Percentiles rank a stretch among this genome's conserved stretches.
These are phyloP conservation scores for Metopia argyrocephala DNA, from an alignment of 2,888 invertebrate species.

Conservation along the genomic window DNA sequence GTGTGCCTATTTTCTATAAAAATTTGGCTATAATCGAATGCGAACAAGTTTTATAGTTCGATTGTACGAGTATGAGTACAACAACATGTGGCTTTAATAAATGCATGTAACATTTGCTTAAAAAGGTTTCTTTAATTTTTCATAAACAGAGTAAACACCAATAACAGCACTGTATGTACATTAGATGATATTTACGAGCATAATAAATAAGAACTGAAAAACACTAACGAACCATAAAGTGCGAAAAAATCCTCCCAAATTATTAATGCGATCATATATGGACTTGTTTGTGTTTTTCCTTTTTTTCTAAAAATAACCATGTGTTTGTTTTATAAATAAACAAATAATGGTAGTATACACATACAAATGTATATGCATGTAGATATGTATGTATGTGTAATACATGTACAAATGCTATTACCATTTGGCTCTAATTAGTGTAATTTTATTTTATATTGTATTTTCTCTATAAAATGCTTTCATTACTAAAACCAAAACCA, in stretches of 20 bases:
- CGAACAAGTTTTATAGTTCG: constrained; percentile 6
- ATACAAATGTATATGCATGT: background rate
- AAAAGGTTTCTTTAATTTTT: constrained; percentile 42
- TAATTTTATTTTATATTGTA: constrained; percentile 50
- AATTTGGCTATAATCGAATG: background rate
- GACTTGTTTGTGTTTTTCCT: constrained; percentile 53
- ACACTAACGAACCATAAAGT: constrained; percentile 42
- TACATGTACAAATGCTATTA: constrained; percentile 29
- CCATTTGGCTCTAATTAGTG: constrained; percentile 59
- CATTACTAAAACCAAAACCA: constrained; percentile 47
- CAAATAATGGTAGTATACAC: background rate
- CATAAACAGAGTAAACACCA: background rate
- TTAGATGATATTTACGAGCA: constrained; percentile 28
- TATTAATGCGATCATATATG: constrained; percentile 61
- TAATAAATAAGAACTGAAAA: background rate
- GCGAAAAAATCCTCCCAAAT: constrained; percentile 43
- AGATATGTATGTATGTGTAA: background rate
- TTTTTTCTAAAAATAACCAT: constrained; percentile 30
- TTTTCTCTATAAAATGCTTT: constrained; percentile 30
- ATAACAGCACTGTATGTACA: too few relatives aligned
- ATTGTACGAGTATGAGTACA: constrained; percentile 17
- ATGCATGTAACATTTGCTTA: constrained; percentile 55
- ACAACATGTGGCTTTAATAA: constrained; percentile 55
- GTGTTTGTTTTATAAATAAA: constrained; percentile 7
- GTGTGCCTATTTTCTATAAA: too few relatives aligned